Conservation (phyloP, 23 tunicate genomes). For the Trididemnum nubilum region DNA sequence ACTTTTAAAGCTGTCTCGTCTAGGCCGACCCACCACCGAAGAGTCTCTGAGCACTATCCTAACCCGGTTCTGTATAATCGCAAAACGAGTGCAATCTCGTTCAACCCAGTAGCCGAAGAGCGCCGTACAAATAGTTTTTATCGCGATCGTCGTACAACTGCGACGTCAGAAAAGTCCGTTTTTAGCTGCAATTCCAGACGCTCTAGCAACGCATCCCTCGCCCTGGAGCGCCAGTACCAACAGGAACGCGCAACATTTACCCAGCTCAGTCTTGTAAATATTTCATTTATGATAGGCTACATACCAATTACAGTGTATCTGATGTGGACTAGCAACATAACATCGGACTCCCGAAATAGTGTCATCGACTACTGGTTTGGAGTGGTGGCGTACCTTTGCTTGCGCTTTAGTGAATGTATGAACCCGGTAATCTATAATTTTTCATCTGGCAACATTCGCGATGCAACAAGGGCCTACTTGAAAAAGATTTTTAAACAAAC, state of each 20-base stretch:
- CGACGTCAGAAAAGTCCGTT: not conserved
- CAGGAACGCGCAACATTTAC: constrained; percentile 41
- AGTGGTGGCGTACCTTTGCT: constrained; percentile 68
- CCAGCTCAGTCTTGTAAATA: constrained; percentile 53
- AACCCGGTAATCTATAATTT: constrained; percentile 86
- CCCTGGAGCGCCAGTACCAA: constrained; percentile 26
- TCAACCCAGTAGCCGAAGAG: not conserved
- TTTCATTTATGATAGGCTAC: constrained; percentile 66
- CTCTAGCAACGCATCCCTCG: not conserved
- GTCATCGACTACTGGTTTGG: constrained; percentile 91
- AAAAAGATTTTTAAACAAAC: not conserved
- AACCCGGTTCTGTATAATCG: constrained; percentile 1
- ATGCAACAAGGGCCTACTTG: constrained; percentile 26
- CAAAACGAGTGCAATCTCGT: not conserved
- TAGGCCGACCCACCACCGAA: not conserved
- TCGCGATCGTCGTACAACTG: constrained; percentile 6
- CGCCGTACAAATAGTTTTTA: not conserved
- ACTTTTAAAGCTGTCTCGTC: not conserved
- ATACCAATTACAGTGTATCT: constrained; percentile 70
- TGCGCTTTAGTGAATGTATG: constrained; percentile 89
- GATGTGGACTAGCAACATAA: constrained; percentile 59
- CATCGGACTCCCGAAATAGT: not conserved
- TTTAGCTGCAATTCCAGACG: not conserved
- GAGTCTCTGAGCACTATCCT: not conserved
- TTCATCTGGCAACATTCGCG: constrained; percentile 64